phyloP scores from a whole-genome alignment of 2,797 vertebrate species.

The Ciconia nigra region DNA sequence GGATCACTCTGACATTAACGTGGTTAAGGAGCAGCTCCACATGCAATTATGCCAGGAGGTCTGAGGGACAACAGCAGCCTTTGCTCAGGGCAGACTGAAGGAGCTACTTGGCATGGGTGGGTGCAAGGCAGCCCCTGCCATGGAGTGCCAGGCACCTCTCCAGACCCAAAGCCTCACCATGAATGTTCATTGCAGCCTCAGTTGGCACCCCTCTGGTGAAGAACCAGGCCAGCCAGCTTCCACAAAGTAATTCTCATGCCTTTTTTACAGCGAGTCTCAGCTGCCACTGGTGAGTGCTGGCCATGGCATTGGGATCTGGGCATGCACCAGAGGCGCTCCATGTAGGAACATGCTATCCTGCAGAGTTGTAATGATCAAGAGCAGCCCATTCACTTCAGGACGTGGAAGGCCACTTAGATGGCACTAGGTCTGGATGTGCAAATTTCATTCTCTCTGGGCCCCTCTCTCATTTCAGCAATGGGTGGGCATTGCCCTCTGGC shows the following conservation, averaged over 20 bases:
- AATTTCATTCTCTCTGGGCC: not conserved
- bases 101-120: not conserved
- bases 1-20: not conserved
- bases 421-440: not conserved
- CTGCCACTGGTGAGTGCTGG: not conserved
- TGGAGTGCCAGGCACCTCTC: not conserved
- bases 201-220: not conserved
- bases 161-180: not conserved
- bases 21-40: not conserved
- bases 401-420: not conserved
- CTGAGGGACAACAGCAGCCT: not conserved
- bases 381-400: not conserved
- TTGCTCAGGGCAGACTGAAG: not conserved
- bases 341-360: not conserved
- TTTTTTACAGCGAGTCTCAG: not conserved
- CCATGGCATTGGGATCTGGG: rapidly evolving
- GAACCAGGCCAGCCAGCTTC: not conserved
- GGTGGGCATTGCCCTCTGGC: not conserved
- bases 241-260: not conserved
- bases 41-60: rapidly evolving
- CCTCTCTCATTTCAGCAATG: not conserved
- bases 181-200: not conserved
- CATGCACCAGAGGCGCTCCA: rapidly evolving
- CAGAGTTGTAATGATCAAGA: not conserved
- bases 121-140: not conserved